A percentile compares a stretch with the other conserved stretches of the same genome.
phyloP scores from a whole-genome alignment of 2,888 invertebrate genomes.

The Tinea pellionella region DNA sequence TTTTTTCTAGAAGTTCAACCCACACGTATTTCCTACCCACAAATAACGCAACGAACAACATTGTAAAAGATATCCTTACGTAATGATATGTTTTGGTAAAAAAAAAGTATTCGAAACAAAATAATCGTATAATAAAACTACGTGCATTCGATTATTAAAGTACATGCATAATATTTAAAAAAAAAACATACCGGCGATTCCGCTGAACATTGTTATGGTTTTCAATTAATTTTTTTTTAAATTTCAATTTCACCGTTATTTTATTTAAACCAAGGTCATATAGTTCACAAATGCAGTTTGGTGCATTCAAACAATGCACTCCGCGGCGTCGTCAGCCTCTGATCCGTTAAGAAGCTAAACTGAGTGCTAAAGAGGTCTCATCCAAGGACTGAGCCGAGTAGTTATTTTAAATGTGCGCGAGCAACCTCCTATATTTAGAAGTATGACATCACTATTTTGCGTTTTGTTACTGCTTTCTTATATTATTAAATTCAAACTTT shows the following conservation, averaged over 20 bases:
- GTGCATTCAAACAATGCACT: neutral
- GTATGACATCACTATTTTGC: neutral
- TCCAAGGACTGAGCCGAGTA: slow-evolving; percentile 4
- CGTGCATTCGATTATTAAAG: slow-evolving; percentile 11
- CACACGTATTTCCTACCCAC: neutral
- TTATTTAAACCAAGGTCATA: neutral
- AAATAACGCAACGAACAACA: neutral
- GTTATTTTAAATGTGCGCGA: slow-evolving; percentile 11
- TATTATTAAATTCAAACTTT: neutral
- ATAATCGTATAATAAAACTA: neutral
- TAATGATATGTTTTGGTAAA: neutral
- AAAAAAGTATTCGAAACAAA: neutral
- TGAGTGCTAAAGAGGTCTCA: slow-evolving; percentile 5
- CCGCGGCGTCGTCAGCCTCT: neutral
- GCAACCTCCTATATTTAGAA: slow-evolving; percentile 8
- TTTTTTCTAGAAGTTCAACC: neutral
- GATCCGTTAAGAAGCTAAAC: slow-evolving; percentile 5
- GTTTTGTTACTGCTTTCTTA: neutral
- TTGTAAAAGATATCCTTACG: neutral
- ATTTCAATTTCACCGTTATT: slow-evolving; percentile 12
- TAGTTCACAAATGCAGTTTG: neutral
- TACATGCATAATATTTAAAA: slow-evolving; percentile 1
- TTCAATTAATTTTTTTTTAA: slow-evolving; percentile 18
- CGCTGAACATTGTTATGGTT: slow-evolving; percentile 53
- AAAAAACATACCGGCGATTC: slow-evolving; percentile 51